These are phyloP conservation scores for Andrena camellia DNA, from an alignment of 2,888 invertebrate species.

Conservation along the genomic window DNA sequence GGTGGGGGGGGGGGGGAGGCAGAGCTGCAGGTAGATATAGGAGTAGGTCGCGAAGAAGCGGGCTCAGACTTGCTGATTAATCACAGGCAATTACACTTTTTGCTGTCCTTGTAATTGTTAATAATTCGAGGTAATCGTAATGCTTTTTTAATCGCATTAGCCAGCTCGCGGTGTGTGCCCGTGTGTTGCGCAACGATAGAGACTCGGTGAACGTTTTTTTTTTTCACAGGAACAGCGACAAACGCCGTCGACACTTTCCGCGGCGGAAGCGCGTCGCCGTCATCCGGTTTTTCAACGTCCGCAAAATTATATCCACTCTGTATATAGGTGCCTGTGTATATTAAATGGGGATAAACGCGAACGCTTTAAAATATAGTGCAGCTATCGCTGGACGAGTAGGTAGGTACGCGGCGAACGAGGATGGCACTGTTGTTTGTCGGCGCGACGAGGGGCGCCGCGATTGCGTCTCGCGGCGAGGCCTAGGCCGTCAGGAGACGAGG, in stretches of 20 bases:
- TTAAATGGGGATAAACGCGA: not conserved
- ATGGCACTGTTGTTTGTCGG: slow-evolving; percentile 26
- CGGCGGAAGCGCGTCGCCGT: slow-evolving; percentile 61
- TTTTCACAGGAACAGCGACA: slow-evolving; percentile 15
- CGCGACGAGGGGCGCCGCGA: not conserved
- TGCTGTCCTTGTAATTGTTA: slow-evolving; percentile 82
- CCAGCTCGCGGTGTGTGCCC: slow-evolving; percentile 44
- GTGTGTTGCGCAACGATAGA: slow-evolving; percentile 75
- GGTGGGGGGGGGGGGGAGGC: slow-evolving; percentile 1
- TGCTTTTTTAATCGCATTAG: slow-evolving; percentile 83
- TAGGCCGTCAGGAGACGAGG: not conserved
- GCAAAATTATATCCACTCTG: slow-evolving; percentile 29
- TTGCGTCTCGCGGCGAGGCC: not conserved
- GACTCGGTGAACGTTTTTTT: slow-evolving; percentile 65
- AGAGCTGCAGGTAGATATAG: not conserved
- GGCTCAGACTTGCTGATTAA: slow-evolving; percentile 79
- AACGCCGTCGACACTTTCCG: slow-evolving; percentile 39
- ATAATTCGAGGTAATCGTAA: slow-evolving; percentile 83
- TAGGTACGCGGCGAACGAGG: not conserved
- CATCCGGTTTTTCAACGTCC: slow-evolving; percentile 52
- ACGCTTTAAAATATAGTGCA: slow-evolving; percentile 1
- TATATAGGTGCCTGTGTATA: not conserved
- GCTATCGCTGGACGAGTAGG: not conserved
- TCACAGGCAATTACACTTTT: slow-evolving; percentile 82
- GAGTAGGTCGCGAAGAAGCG: slow-evolving; percentile 52